Evolutionary conservation across 2,113 vertebrate genomes (phyloP).

Genomic region (Ceuthmochares aereus): DNA sequence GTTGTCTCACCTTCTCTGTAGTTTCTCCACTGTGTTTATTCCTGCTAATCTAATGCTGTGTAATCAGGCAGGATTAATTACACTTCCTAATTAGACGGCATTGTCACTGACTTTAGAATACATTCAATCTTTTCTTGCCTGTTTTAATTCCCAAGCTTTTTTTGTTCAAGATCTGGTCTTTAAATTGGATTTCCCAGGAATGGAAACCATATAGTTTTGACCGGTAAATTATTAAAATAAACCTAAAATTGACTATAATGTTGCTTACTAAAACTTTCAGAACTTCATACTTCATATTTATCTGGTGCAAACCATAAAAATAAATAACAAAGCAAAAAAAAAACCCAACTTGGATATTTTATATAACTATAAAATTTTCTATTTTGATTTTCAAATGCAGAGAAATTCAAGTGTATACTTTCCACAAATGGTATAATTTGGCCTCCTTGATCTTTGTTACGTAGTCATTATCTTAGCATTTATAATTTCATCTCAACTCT

Average conservation of each 20-base stretch:
- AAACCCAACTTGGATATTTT: not conserved
- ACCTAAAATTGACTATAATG: not conserved
- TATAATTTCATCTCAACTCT: not conserved
- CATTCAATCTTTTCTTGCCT: constrained; percentile 52
- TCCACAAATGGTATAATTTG: constrained; percentile 47
- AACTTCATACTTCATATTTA: not conserved
- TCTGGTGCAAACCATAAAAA: not conserved
- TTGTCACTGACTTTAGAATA: constrained; percentile 49
- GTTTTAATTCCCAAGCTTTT: constrained; percentile 56
- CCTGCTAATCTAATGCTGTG: constrained; percentile 30
- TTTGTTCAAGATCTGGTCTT: constrained; percentile 33
- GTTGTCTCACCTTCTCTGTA: constrained; percentile 45
- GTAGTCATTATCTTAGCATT: constrained; percentile 9
- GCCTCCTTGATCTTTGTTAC: not conserved
- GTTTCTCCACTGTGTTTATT: constrained; percentile 15
- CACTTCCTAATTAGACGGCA: constrained; percentile 58
- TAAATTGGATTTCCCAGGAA: constrained; percentile 39
- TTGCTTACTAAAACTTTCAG: not conserved
- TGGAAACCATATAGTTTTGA: not conserved
- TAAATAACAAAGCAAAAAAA: not conserved
- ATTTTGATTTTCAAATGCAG: not conserved
- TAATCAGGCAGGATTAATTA: constrained; percentile 56
- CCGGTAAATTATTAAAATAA: not conserved
- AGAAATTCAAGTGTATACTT: not conserved
- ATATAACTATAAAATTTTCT: not conserved